phyloP scores from a whole-genome alignment of 2,888 invertebrate species.

The Rhopalosiphum nymphaeae region DNA sequence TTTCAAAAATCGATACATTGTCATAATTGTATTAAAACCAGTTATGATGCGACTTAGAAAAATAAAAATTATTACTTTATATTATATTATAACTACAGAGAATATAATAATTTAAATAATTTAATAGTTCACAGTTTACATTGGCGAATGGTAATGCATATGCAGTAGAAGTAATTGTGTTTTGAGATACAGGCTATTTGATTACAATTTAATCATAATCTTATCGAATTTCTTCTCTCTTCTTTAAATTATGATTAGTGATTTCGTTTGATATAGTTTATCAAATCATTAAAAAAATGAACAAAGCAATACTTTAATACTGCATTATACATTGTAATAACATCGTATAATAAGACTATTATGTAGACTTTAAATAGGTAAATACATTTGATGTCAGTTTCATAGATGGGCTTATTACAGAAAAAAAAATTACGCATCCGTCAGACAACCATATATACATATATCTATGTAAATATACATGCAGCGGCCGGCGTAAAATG shows the following conservation, averaged over 20 bases:
- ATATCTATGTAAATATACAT: neutral
- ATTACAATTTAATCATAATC: neutral
- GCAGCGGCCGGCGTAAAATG: neutral
- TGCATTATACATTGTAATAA: neutral
- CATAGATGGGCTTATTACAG: neutral
- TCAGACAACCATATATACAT: neutral
- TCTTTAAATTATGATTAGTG: neutral
- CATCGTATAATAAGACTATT: neutral
- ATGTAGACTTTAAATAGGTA: neutral
- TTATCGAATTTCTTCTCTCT: neutral
- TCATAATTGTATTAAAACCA: neutral
- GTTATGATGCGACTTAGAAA: neutral
- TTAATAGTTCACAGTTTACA: neutral
- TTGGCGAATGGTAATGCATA: neutral
- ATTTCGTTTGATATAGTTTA: neutral
- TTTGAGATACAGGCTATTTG: neutral
- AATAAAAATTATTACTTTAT: neutral
- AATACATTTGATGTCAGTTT: neutral
- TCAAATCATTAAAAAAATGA: neutral
- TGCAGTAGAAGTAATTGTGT: neutral
- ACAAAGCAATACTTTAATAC: neutral
- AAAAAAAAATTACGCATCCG: neutral
- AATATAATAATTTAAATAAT: conserved; percentile 11
- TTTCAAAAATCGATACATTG: neutral
- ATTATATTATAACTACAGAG: neutral